These are phyloP conservation scores for Tricholauxania praeusta DNA, from an alignment of 2,888 invertebrate genomes.

Conservation along the genomic window DNA sequence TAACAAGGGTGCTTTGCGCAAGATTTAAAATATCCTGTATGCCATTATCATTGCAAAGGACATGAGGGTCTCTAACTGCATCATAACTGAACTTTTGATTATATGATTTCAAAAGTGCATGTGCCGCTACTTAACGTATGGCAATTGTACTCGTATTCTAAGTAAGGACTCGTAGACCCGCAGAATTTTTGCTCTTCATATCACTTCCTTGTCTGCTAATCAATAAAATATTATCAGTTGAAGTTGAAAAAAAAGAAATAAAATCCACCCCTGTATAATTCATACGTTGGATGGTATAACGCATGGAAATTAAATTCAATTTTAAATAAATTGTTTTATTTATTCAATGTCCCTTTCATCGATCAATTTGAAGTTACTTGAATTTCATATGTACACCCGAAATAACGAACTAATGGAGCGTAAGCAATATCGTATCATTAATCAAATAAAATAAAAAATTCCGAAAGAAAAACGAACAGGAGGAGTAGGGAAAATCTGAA, in stretches of 20 bases:
- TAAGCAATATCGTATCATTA: constrained; percentile 25
- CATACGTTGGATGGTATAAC: too few species aligned
- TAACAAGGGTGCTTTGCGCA: constrained; percentile 12
- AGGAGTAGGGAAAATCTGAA: too few species aligned
- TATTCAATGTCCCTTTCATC: neutral
- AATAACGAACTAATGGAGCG: constrained; percentile 7
- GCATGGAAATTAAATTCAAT: too few species aligned
- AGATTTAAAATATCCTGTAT: constrained; percentile 28
- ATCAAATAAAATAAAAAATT: constrained; percentile 8
- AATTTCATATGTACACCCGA: neutral
- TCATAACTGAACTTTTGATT: too few species aligned
- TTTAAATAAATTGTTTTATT: constrained; percentile 5
- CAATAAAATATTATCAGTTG: too few species aligned
- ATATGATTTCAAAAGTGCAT: too few species aligned
- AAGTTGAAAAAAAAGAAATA: too few species aligned
- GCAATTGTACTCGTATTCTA: too few species aligned
- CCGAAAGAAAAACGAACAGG: too few species aligned
- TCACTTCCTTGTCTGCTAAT: too few species aligned
- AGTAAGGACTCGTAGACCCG: constrained; percentile 9
- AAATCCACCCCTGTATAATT: too few species aligned
- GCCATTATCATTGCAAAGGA: constrained; percentile 1
- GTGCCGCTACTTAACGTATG: neutral
- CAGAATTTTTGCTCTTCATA: constrained; percentile 2
- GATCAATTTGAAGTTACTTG: constrained; percentile 35
- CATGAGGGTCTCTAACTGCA: constrained; percentile 18